Conservation (phyloP, 2,113 vertebrate genomes). For the Mormyrus iriodes region DNA sequence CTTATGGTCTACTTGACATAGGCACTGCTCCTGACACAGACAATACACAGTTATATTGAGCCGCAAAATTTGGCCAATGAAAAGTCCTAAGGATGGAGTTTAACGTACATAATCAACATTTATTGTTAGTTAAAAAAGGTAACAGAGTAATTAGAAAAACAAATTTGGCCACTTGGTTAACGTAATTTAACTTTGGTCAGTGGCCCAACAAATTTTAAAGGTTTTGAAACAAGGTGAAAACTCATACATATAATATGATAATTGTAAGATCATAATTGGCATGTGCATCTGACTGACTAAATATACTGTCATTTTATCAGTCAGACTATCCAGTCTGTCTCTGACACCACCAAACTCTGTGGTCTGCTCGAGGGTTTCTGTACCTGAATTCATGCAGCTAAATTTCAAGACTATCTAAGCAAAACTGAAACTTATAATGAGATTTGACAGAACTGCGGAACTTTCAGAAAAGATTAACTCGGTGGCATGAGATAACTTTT, state of each 20-base stretch:
- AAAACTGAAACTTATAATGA: slow-evolving; percentile 45
- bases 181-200: not conserved
- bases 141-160: not conserved
- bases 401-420: slow-evolving; percentile 26
- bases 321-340: not conserved
- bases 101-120: not conserved
- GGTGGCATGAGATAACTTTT: slow-evolving; percentile 44
- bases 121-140: not conserved
- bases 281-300: not conserved
- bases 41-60: not conserved
- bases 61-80: not conserved
- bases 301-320: not conserved
- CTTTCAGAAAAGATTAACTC: slow-evolving; percentile 49
- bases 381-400: slow-evolving; percentile 2
- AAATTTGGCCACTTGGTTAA: not conserved
- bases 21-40: not conserved
- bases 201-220: not conserved
- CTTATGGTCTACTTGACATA: not conserved
- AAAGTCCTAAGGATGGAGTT: not conserved
- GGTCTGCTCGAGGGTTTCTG: not conserved
- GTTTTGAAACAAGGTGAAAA: not conserved
- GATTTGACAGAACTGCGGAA: slow-evolving; percentile 38
- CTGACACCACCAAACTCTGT: not conserved
- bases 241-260: not conserved
- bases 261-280: not conserved